Conservation (phyloP, 2,113 vertebrate species). For the Ceyx cyanopectus region DNA sequence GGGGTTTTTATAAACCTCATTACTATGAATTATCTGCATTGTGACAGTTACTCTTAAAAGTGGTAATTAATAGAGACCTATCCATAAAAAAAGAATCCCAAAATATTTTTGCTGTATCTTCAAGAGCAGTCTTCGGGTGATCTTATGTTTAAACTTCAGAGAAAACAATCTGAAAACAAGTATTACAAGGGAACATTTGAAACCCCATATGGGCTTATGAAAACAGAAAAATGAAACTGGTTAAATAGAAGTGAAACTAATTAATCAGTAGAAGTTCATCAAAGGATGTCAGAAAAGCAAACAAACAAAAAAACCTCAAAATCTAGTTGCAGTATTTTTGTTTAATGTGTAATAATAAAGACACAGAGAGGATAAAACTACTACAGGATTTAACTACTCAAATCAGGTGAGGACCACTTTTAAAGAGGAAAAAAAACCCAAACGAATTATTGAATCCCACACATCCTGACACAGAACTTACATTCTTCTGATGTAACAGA, state of each 20-base stretch:
- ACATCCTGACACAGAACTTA: background rate
- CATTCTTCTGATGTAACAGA: background rate
- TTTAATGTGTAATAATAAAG: accelerated
- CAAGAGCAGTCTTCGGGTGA: background rate
- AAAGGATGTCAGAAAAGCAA: background rate
- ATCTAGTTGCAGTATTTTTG: background rate
- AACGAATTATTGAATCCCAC: background rate
- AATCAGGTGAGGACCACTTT: background rate
- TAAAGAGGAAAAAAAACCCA: background rate
- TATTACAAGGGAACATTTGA: background rate
- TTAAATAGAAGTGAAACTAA: background rate
- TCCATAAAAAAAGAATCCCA: background rate
- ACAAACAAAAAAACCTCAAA: no score
- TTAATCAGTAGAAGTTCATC: background rate
- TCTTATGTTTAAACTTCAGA: background rate
- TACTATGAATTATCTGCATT: background rate
- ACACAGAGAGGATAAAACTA: background rate
- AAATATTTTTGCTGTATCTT: background rate
- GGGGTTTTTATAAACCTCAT: background rate
- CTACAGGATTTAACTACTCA: background rate
- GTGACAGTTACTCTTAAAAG: background rate
- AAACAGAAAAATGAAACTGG: background rate
- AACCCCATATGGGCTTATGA: accelerated
- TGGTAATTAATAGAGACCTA: accelerated
- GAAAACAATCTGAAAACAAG: background rate